Evolutionary conservation across 2,888 invertebrate species (phyloP), one percentile per base, ranked within the genome.

Genomic region (Terebella lapidaria): DNA sequence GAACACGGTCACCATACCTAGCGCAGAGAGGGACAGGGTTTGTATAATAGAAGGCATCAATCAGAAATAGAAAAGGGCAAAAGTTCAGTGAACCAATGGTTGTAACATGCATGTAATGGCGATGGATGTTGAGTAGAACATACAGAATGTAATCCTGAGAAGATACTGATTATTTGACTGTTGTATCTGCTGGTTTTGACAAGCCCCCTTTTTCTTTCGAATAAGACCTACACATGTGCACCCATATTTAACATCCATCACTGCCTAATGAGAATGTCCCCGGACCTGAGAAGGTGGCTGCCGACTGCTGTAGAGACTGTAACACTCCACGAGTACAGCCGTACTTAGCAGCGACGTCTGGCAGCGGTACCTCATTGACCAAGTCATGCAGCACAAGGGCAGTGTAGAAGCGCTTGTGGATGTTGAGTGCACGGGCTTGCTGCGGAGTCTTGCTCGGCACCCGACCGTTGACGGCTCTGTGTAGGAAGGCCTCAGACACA

Each of bases 1-100:
- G 82, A 99, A 97, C n/a, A 91, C 88, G 2, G 94, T 93, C 1
- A 97, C 91, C 90, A 96, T 96, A 59, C 94, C 95, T 90, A 68
- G 69, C 72, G 62, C 15, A 10, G 18, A 18, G 35, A 18, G 10
- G 35, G 35, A 18, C 10, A 18, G 35, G 35, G n/a, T n/a, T n/a
- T n/a, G n/a, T n/a, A n/a, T n/a, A n/a, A n/a, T n/a, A n/a, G n/a
- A n/a, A n/a, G n/a, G n/a, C n/a, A n/a, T n/a, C n/a, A n/a, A n/a
- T n/a, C n/a, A n/a, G n/a, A n/a, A n/a, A n/a, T n/a, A n/a, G n/a
- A n/a, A n/a, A n/a, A 22, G 45, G 28, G 4, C 18, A 22, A 24
- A 35, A 35, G 27, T 22, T 47, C 24, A 25, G 5, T 18, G 22
- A 20, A 18, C 5, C 15, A 20, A 56, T 35, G 24, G n/a, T 42